A percentile compares a stretch with the other conserved stretches of the same genome.
phyloP scores from a whole-genome alignment of 2,113 vertebrate species.

The Hyaena hyaena region DNA sequence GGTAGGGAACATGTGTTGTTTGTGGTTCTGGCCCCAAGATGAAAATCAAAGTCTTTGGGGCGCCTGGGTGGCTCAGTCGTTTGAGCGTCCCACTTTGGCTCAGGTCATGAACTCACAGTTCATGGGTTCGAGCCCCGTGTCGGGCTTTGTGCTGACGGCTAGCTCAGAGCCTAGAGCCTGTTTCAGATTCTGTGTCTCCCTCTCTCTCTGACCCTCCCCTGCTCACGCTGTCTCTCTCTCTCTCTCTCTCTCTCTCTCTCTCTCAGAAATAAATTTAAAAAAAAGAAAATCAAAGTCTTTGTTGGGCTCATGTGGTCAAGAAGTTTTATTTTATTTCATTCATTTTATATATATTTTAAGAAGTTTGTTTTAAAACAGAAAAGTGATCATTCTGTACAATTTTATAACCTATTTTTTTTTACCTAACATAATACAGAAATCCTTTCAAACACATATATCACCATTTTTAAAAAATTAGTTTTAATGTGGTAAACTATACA shows the following conservation, averaged over 20 bases:
- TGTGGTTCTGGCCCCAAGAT: not conserved
- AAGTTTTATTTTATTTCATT: not conserved
- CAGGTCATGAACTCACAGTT: no score
- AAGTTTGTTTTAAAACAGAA: not conserved
- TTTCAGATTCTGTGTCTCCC: no score
- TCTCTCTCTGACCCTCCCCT: no score
- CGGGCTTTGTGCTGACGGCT: no score
- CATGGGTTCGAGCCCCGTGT: no score
- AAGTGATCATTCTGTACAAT: not conserved
- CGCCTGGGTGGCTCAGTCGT: no score
- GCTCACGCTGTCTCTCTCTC: no score
- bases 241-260: no score
- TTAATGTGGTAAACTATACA: not conserved
- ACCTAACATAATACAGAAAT: not conserved
- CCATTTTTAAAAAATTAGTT: not conserved
- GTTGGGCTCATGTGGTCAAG: not conserved
- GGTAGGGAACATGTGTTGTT: not conserved
- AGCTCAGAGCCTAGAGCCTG: no score
- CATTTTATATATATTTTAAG: no score
- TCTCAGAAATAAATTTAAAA: no score
- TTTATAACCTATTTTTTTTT: not conserved
- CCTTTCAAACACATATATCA: not conserved
- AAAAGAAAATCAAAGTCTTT: not conserved
- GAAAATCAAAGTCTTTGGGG: not conserved
- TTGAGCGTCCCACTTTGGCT: no score